Percentiles rank a stretch among this genome's conserved stretches.
Evolutionary conservation across 1,140 invertebrate species (phyloP).

Genomic region (Lasioglossum albipes): DNA sequence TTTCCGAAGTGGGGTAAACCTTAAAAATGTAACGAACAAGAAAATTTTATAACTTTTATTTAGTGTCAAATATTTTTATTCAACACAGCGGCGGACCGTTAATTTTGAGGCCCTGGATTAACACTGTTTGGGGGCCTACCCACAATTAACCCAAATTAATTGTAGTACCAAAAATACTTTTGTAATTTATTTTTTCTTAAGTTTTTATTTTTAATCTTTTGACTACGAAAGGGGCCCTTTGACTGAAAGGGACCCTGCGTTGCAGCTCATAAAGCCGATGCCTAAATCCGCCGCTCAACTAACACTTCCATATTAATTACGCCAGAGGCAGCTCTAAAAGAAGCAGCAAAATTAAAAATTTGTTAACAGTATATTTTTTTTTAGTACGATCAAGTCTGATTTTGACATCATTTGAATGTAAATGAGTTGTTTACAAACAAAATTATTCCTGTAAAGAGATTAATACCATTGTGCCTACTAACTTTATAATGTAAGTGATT

Average conservation of each 20-base stretch:
- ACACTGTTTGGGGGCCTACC: too few relatives aligned
- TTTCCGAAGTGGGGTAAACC: neutral
- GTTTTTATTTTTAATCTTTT: too few relatives aligned
- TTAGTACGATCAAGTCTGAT: conserved; percentile 16
- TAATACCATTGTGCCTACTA: conserved; percentile 51
- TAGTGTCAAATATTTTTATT: neutral
- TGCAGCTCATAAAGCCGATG: too few relatives aligned
- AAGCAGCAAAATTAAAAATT: neutral
- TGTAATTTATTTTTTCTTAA: too few relatives aligned
- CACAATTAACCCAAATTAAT: too few relatives aligned
- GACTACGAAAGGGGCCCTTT: too few relatives aligned
- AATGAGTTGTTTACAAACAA: neutral
- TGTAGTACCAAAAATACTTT: too few relatives aligned
- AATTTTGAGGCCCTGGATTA: too few relatives aligned
- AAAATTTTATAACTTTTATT: neutral
- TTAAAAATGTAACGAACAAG: neutral
- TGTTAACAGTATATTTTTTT: conserved; percentile 4
- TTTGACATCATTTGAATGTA: neutral
- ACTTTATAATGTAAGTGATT: conserved; percentile 24
- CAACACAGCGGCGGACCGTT: too few relatives aligned
- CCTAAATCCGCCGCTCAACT: too few relatives aligned
- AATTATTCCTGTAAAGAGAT: conserved; percentile 34
- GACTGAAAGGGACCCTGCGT: too few relatives aligned
- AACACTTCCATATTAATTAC: neutral
- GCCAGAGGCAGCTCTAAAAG: neutral